These are phyloP conservation scores for Eugnorisma glareosa DNA, from an alignment of 2,888 invertebrate species.

Conservation along the genomic window DNA sequence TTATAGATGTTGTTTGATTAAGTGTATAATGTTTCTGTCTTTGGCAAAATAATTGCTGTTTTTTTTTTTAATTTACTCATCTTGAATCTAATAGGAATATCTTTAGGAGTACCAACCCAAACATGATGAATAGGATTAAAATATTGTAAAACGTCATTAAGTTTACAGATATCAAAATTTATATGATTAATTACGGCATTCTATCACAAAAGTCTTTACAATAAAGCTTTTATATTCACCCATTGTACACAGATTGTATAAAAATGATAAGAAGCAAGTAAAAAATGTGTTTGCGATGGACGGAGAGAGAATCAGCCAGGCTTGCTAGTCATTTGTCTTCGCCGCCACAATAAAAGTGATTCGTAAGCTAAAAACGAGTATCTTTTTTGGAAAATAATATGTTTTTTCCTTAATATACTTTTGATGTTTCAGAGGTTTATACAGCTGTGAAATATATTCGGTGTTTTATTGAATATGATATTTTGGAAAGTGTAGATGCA, in stretches of 20 bases:
- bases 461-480: neutral
- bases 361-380: constrained; percentile 65
- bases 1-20: neutral
- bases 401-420: constrained; percentile 52
- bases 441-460: constrained; percentile 33
- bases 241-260: constrained; percentile 57
- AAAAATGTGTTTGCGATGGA: constrained; percentile 66
- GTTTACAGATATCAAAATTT: neutral
- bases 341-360: constrained; percentile 68
- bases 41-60: neutral
- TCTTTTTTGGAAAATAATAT: constrained; percentile 63
- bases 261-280: constrained; percentile 58
- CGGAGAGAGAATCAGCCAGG: constrained; percentile 64
- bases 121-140: neutral
- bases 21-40: neutral
- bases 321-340: constrained; percentile 72
- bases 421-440: constrained; percentile 31
- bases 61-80: neutral
- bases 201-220: constrained; percentile 17
- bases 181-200: constrained; percentile 34
- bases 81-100: neutral
- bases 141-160: neutral
- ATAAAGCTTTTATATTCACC: constrained; percentile 42
- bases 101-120: neutral
- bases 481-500: neutral